Conservation (phyloP, 2,797 vertebrate genomes). For the Harpagifer antarcticus region DNA sequence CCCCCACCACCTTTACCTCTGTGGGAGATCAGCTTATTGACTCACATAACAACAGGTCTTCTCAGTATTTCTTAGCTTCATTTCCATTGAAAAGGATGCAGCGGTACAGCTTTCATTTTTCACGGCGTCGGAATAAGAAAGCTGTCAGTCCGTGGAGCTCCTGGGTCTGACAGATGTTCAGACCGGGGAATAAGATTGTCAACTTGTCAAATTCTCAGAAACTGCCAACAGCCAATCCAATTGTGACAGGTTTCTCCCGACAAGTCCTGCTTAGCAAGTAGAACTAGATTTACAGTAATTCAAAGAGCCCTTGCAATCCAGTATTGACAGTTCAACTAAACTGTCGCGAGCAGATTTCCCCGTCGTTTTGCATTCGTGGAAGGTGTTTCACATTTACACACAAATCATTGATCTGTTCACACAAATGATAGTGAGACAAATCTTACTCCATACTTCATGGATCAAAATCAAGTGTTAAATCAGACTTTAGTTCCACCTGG, state of each 20-base stretch:
- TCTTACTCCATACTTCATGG: no score
- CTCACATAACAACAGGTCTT: slow-evolving; percentile 14
- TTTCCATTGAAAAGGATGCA: neutral
- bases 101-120: neutral
- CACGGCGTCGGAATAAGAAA: slow-evolving; percentile 1
- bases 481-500: no score
- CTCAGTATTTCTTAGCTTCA: neutral
- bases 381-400: no score
- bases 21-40: slow-evolving; percentile 28
- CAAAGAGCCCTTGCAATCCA: neutral
- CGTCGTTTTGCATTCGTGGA: no score
- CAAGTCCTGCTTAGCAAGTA: neutral
- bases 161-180: slow-evolving; percentile 4
- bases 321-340: neutral
- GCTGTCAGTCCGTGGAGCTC: neutral
- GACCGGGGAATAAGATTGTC: slow-evolving; percentile 16
- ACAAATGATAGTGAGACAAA: no score
- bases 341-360: no score
- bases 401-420: no score
- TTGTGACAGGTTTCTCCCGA: slow-evolving; percentile 8
- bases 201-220: slow-evolving; percentile 25
- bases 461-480: no score
- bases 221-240: slow-evolving; percentile 25
- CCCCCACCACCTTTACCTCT: neutral
- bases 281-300: neutral